These are phyloP conservation scores for Anodontia alba DNA, from an alignment of 2,888 invertebrate genomes.

Conservation along the genomic window DNA sequence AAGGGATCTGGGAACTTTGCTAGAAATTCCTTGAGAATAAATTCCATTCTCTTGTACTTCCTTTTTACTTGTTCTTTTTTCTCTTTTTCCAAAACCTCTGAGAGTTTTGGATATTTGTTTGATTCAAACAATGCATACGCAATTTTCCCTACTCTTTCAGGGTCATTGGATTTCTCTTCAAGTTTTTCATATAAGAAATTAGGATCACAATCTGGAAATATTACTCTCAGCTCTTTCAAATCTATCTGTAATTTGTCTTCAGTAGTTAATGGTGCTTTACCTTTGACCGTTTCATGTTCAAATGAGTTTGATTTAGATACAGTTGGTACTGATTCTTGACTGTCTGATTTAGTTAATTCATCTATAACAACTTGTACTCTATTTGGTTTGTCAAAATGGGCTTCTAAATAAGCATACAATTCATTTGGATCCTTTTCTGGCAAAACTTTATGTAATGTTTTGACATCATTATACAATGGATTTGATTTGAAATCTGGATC, in stretches of 20 bases:
- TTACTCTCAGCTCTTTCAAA: slow-evolving; percentile 71
- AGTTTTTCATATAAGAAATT: slow-evolving; percentile 77
- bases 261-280: slow-evolving; percentile 47
- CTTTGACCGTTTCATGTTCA: slow-evolving; percentile 38
- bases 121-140: slow-evolving; percentile 75
- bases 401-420: slow-evolving; percentile 81
- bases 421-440: slow-evolving; percentile 79
- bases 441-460: slow-evolving; percentile 74
- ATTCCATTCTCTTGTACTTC: slow-evolving; percentile 64
- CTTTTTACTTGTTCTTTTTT: slow-evolving; percentile 60
- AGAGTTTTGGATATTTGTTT: slow-evolving; percentile 75
- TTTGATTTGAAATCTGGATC: slow-evolving; percentile 71
- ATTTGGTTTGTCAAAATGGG: slow-evolving; percentile 76
- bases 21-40: slow-evolving; percentile 76
- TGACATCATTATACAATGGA: slow-evolving; percentile 77
- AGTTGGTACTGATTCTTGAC: slow-evolving; percentile 48
- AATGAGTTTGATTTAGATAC: slow-evolving; percentile 29
- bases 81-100: slow-evolving; percentile 69
- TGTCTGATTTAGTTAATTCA: slow-evolving; percentile 67
- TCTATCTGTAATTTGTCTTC: slow-evolving; percentile 67
- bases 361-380: slow-evolving; percentile 78
- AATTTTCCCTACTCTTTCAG: slow-evolving; percentile 70
- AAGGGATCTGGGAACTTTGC: slow-evolving; percentile 79
- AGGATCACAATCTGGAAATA: slow-evolving; percentile 82
- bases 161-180: slow-evolving; percentile 58